These are phyloP conservation scores for Epinephelus cyanopodus DNA, from an alignment of 2,113 vertebrate species.

Conservation along the genomic window DNA sequence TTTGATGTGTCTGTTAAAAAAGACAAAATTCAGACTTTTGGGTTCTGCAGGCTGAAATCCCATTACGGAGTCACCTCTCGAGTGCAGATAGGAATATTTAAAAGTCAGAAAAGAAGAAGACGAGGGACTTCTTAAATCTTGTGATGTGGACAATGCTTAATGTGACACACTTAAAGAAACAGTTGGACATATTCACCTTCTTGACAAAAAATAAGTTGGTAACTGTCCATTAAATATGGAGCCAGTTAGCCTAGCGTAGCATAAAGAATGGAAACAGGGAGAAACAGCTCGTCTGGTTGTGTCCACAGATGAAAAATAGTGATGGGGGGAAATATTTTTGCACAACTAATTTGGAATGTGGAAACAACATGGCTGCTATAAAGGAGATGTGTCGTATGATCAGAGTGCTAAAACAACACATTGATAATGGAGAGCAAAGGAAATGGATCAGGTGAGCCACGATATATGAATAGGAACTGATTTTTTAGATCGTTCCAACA, in stretches of 20 bases:
- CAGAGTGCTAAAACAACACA: too few relatives aligned
- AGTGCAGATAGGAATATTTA: slow-evolving; percentile 8
- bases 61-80: slow-evolving; percentile 52
- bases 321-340: too few relatives aligned
- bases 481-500: too few relatives aligned
- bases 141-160: background rate
- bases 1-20: slow-evolving; percentile 55
- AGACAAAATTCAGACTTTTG: slow-evolving; percentile 41
- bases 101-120: slow-evolving; percentile 1
- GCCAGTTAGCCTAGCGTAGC: background rate
- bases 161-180: background rate
- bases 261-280: too few relatives aligned
- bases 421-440: too few relatives aligned
- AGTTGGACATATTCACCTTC: background rate
- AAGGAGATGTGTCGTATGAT: too few relatives aligned
- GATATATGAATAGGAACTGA: too few relatives aligned
- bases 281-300: background rate
- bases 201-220: background rate
- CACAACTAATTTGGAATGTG: too few relatives aligned
- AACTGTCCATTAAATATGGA: background rate
- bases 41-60: slow-evolving; percentile 58
- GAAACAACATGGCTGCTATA: too few relatives aligned
- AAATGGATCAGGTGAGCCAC: too few relatives aligned
- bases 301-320: too few relatives aligned
- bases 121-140: background rate